Evolutionary conservation across 1,140 invertebrate species (phyloP).

Genomic region (Ceratosolen solmsi): DNA sequence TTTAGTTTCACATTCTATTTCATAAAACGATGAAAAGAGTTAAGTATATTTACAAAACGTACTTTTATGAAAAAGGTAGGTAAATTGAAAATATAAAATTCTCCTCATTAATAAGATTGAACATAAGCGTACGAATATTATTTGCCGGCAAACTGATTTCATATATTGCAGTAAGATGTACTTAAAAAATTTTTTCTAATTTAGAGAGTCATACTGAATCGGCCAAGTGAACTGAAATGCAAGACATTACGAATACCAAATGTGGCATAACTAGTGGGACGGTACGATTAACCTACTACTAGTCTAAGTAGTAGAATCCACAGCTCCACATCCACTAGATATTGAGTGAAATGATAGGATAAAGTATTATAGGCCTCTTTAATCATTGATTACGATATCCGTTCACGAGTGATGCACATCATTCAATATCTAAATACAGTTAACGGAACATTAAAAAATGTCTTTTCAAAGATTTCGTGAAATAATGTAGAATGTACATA

Average conservation of each 20-base stretch:
- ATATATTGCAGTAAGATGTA: not conserved
- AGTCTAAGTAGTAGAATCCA: not conserved
- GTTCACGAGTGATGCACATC: not conserved
- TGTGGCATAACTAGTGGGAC: too few relatives aligned
- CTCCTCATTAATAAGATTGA: not conserved
- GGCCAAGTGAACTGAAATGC: not conserved
- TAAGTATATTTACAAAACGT: too few relatives aligned
- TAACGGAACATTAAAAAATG: not conserved
- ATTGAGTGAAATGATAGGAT: not conserved
- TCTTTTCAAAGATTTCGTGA: not conserved
- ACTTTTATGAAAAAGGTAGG: too few relatives aligned
- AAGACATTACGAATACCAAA: not conserved
- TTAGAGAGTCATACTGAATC: not conserved
- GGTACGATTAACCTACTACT: not conserved
- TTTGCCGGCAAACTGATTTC: not conserved
- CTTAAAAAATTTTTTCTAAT: not conserved
- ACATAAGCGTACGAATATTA: not conserved
- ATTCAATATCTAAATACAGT: not conserved
- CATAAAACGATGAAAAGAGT: too few relatives aligned
- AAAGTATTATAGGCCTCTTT: not conserved
- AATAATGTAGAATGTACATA: not conserved
- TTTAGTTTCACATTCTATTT: too few relatives aligned
- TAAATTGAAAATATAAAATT: not conserved
- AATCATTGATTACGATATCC: not conserved
- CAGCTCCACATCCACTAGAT: not conserved